Percentiles rank a stretch among this genome's conserved stretches.
These are phyloP conservation scores for Athrips mouffetella DNA, from an alignment of 2,888 invertebrate genomes.

Conservation along the genomic window DNA sequence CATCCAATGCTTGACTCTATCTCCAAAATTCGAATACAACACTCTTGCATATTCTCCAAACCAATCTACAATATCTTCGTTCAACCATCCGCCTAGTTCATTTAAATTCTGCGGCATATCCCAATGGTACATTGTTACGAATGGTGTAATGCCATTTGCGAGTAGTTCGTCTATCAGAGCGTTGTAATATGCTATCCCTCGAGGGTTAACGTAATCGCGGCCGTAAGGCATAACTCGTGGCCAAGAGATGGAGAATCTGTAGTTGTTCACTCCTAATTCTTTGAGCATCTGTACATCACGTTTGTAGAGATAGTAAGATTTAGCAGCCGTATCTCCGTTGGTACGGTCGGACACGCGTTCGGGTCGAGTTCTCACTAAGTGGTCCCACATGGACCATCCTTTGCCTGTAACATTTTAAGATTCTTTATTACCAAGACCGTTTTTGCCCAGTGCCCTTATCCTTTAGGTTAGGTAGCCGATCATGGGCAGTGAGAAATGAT, in stretches of 20 bases:
- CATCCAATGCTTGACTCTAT: constrained; percentile 70
- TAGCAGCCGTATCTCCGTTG: constrained; percentile 76
- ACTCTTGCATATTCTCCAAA: constrained; percentile 60
- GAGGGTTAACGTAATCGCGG: constrained; percentile 64
- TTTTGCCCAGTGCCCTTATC: too few species aligned
- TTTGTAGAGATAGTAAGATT: constrained; percentile 76
- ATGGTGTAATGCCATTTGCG: constrained; percentile 76
- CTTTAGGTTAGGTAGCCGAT: not conserved
- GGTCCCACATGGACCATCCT: constrained; percentile 79
- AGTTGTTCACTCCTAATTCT: constrained; percentile 55
- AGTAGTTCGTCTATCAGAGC: constrained; percentile 77
- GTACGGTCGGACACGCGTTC: constrained; percentile 66
- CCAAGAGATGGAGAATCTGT: constrained; percentile 78
- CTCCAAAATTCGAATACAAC: constrained; percentile 57
- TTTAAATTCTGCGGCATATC: constrained; percentile 67
- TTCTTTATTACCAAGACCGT: too few species aligned
- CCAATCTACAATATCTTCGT: constrained; percentile 52
- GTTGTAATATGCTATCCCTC: constrained; percentile 80
- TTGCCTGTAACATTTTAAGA: constrained; percentile 52
- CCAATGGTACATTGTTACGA: constrained; percentile 72
- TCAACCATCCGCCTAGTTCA: constrained; percentile 68
- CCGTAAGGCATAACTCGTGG: constrained; percentile 78
- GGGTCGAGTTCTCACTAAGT: constrained; percentile 57
- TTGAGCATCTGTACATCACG: constrained; percentile 61
- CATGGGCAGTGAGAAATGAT: not conserved